These are phyloP conservation scores for Ceryle rudis DNA, from an alignment of 2,797 vertebrate species.

Conservation along the genomic window DNA sequence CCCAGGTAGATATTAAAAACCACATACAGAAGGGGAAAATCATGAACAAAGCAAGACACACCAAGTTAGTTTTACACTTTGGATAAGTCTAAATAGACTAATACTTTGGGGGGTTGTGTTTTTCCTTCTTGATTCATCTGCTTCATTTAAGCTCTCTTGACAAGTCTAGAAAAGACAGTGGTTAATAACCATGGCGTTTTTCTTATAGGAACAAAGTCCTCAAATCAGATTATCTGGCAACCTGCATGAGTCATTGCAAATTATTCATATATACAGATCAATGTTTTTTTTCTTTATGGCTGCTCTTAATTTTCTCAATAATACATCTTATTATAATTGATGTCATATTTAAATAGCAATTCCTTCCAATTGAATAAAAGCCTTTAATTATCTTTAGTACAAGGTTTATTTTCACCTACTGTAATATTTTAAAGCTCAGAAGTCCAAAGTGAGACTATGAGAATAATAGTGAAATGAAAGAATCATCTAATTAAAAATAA, in stretches of 20 bases:
- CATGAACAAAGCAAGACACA: neutral
- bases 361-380: neutral
- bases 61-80: neutral
- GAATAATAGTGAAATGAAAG: neutral
- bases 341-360: neutral
- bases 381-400: neutral
- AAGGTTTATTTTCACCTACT: neutral
- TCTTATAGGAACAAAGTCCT: neutral
- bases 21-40: neutral
- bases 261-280: neutral
- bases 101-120: rapidly evolving
- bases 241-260: neutral
- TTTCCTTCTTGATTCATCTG: neutral
- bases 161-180: neutral
- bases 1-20: neutral
- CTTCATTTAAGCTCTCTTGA: neutral
- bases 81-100: neutral
- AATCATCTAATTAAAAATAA: neutral
- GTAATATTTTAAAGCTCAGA: neutral
- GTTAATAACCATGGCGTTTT: neutral
- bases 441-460: neutral
- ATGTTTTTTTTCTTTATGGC: too few relatives aligned
- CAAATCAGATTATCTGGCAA: neutral
- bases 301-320: neutral
- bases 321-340: neutral